Percentiles rank a stretch among this genome's conserved stretches.
phyloP scores from a whole-genome alignment of 2,888 invertebrate species.

The Philhelius pedissequus region DNA sequence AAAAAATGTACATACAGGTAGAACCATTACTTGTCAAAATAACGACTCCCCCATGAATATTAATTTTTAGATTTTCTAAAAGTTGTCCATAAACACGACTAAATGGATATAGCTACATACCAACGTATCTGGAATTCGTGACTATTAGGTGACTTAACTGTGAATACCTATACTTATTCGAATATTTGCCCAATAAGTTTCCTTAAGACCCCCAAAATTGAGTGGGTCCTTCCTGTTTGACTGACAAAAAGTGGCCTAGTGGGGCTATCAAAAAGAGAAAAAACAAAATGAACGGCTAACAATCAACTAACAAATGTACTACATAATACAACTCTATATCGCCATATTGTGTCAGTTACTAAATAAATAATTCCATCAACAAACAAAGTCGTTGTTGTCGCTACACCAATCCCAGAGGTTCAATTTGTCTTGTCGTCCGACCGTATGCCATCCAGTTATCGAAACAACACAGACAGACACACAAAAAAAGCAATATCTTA shows the following conservation, averaged over 20 bases:
- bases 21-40: background rate
- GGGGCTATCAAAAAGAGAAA: background rate
- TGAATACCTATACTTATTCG: background rate
- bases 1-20: too few species aligned
- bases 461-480: background rate
- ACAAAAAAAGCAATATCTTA: background rate
- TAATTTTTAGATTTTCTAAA: background rate
- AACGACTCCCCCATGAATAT: background rate
- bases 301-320: background rate
- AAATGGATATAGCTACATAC: too few species aligned
- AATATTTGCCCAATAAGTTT: background rate
- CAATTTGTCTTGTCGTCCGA: conserved; percentile 6
- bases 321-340: conserved; percentile 16
- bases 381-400: conserved; percentile 28
- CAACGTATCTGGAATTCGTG: too few species aligned
- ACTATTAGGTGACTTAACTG: background rate
- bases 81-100: background rate
- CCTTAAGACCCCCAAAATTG: background rate
- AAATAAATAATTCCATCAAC: conserved; percentile 43
- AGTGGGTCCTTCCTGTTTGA: background rate
- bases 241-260: background rate
- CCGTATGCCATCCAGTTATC: background rate
- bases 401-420: conserved; percentile 24
- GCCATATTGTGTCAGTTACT: conserved; percentile 15
- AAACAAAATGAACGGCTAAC: conserved; percentile 1